A percentile compares a stretch with the other conserved stretches of the same genome.
Conservation (phyloP, 37 sponge, comb jelly and placozoan species). For the Halichondria panicea region DNA sequence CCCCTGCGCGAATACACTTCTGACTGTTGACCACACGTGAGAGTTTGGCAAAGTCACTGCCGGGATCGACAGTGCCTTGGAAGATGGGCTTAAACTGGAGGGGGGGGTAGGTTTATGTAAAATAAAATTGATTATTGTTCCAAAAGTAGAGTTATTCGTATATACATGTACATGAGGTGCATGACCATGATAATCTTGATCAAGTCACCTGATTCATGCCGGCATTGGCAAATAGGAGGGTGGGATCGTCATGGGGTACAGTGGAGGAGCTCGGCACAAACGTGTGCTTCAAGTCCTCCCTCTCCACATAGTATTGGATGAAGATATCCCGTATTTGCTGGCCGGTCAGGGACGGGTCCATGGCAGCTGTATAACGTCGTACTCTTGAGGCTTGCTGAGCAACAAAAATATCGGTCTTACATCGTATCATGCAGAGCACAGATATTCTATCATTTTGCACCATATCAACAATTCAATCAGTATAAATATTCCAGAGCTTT, state of each 20-base stretch:
- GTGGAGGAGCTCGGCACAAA: slow-evolving; percentile 87
- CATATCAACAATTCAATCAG: too few relatives aligned
- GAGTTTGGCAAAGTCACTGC: slow-evolving; percentile 88
- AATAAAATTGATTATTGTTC: not conserved
- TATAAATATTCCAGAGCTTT: too few relatives aligned
- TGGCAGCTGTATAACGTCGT: not conserved
- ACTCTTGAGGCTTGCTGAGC: not conserved
- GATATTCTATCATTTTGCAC: too few relatives aligned
- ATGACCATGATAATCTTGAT: not conserved
- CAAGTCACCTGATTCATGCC: slow-evolving; percentile 96
- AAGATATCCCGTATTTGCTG: slow-evolving; percentile 83
- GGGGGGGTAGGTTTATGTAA: too few relatives aligned
- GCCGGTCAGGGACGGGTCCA: slow-evolving; percentile 42
- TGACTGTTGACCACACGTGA: slow-evolving; percentile 93
- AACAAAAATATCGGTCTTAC: too few relatives aligned
- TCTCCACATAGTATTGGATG: slow-evolving; percentile 84
- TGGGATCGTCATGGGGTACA: slow-evolving; percentile 95
- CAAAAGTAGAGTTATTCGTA: slow-evolving; percentile 4
- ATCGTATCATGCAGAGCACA: too few relatives aligned
- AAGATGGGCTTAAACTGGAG: slow-evolving; percentile 93
- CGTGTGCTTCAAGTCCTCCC: slow-evolving; percentile 58
- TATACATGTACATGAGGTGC: slow-evolving; percentile 15
- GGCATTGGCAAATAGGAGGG: slow-evolving; percentile 97
- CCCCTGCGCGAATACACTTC: slow-evolving; percentile 99
- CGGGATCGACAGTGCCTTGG: slow-evolving; percentile 94